phyloP scores from a whole-genome alignment of 2,113 vertebrate species.

The Stegastes partitus region DNA sequence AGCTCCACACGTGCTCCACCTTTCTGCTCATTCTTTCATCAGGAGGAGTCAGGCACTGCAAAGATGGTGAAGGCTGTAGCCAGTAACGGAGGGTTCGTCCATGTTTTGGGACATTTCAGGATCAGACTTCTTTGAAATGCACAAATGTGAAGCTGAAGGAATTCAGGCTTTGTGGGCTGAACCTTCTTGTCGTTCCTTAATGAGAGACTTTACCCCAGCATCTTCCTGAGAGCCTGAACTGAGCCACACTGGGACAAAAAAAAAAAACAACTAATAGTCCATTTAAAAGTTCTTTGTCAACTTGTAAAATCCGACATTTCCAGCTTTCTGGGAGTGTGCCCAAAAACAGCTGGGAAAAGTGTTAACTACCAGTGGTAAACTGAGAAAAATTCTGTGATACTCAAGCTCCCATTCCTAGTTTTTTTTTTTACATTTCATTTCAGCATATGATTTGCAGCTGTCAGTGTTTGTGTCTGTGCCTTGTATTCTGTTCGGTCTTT shows the following conservation, averaged over 20 bases:
- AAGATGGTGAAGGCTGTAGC: no score
- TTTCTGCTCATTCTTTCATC: no score
- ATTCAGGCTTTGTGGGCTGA: background rate
- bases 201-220: background rate
- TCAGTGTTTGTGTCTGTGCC: constrained; percentile 1
- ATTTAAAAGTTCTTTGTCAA: background rate
- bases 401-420: background rate
- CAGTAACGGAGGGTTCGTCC: no score
- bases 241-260: background rate
- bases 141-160: background rate
- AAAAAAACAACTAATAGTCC: background rate
- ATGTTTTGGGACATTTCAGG: background rate
- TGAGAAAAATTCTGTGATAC: background rate
- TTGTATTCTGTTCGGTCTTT: constrained; percentile 6
- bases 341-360: constrained; percentile 4
- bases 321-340: background rate
- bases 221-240: background rate
- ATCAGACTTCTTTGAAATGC: background rate
- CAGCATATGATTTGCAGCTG: constrained; percentile 14
- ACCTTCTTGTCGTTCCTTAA: background rate
- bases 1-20: no score
- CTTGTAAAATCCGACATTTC: background rate
- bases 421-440: background rate
- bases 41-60: no score
- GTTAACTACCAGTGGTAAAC: background rate